A percentile compares a stretch with the other conserved stretches of the same genome.
phyloP scores from a whole-genome alignment of 1,140 invertebrate genomes.

The Monomorium pharaonis region DNA sequence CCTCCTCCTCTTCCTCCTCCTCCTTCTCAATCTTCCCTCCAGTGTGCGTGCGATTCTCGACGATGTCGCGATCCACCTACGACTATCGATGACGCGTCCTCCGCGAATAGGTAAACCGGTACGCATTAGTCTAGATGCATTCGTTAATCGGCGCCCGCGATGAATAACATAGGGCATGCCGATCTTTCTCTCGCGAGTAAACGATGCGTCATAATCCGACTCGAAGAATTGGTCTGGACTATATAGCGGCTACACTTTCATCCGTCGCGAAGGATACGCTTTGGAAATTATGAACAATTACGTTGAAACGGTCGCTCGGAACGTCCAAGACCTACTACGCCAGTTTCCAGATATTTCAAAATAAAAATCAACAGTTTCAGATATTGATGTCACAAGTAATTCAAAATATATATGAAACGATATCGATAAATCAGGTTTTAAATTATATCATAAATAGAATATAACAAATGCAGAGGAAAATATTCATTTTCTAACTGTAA shows the following conservation, averaged over 20 bases:
- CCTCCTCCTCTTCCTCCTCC: not conserved
- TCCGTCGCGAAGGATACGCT: constrained; percentile 24
- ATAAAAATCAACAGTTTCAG: not conserved
- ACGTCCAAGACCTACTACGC: constrained; percentile 6
- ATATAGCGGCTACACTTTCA: not conserved
- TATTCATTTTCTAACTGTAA: not conserved
- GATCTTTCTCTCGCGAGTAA: not conserved
- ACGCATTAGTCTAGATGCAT: constrained; percentile 45
- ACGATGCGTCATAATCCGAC: not conserved
- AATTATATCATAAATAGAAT: not conserved
- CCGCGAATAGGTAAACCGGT: constrained; percentile 36
- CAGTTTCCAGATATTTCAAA: not conserved
- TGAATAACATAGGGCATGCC: not conserved
- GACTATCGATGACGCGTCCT: not conserved
- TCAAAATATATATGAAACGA: not conserved
- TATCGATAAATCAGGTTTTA: not conserved
- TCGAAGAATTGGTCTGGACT: not conserved
- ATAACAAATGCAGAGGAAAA: not conserved
- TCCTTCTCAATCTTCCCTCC: not conserved
- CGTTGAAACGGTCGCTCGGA: not conserved
- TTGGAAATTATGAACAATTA: constrained; percentile 6
- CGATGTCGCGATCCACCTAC: constrained; percentile 26
- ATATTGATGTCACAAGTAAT: not conserved
- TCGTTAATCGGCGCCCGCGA: constrained; percentile 25
- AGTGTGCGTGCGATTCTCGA: not conserved